Evolutionary conservation across 2,113 vertebrate genomes (phyloP).

Genomic region (Toxotes chatareus): DNA sequence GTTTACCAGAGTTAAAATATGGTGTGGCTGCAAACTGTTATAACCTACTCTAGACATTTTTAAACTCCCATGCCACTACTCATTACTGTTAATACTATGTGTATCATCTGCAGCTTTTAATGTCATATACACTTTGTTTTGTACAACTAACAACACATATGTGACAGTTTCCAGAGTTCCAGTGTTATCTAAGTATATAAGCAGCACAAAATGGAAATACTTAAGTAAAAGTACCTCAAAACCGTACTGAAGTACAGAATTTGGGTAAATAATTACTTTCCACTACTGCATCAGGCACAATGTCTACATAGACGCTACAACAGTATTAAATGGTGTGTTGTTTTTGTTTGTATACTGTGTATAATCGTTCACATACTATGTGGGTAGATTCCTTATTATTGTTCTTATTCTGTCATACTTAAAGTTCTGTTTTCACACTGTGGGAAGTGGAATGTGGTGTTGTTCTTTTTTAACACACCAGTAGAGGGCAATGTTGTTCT

Average conservation of each 20-base stretch:
- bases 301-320: not conserved
- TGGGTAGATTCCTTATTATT: not conserved
- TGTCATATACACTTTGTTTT: too few species aligned
- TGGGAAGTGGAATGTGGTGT: not conserved
- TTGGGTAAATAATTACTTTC: not conserved
- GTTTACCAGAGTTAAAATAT: too few species aligned
- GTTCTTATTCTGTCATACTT: not conserved
- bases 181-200: too few species aligned
- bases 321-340: not conserved
- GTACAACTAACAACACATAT: not conserved
- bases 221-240: too few species aligned
- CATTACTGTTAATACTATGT: too few species aligned
- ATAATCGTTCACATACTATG: not conserved
- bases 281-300: not conserved
- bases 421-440: not conserved
- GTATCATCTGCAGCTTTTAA: too few species aligned
- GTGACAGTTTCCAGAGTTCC: too few species aligned
- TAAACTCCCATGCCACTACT: too few species aligned
- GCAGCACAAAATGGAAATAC: too few species aligned
- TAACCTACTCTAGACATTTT: too few species aligned
- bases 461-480: not conserved
- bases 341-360: not conserved
- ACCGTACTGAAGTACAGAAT: not conserved
- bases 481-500: slow-evolving; percentile 69
- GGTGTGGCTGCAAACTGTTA: too few species aligned